A percentile compares a stretch with the other conserved stretches of the same genome.
phyloP scores from a whole-genome alignment of 2,888 invertebrate genomes.

The Mesodorylaimus sp. region DNA sequence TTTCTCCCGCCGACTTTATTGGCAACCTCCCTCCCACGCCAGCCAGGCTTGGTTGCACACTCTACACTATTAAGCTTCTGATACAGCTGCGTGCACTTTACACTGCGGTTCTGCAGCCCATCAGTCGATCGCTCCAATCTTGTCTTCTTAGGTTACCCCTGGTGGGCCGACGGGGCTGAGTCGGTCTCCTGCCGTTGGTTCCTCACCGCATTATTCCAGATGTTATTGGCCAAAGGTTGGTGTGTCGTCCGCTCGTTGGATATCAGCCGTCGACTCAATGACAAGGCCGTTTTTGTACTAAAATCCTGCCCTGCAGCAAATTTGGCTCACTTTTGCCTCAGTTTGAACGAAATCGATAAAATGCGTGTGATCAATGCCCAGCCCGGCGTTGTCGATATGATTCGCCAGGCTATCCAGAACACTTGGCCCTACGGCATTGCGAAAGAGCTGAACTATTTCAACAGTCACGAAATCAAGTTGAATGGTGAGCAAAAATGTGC shows the following conservation, averaged over 20 bases:
- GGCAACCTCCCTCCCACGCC: too few species aligned
- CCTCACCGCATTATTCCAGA: conserved; percentile 8
- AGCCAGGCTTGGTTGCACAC: too few species aligned
- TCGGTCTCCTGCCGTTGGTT: conserved; percentile 9
- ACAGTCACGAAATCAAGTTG: conserved; percentile 9
- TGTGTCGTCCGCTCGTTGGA: conserved; percentile 6
- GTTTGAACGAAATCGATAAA: conserved; percentile 5
- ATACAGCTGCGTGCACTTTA: too few species aligned
- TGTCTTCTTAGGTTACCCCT: too few species aligned
- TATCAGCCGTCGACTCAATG: conserved; percentile 7
- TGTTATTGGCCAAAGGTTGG: conserved; percentile 8
- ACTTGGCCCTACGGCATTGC: conserved; percentile 11
- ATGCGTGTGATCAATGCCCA: conserved; percentile 12
- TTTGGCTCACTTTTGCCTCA: conserved; percentile 9
- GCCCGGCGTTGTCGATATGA: not conserved
- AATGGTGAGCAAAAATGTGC: conserved; percentile 3
- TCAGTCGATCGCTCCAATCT: too few species aligned
- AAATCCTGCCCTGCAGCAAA: conserved; percentile 1
- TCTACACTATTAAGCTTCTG: too few species aligned
- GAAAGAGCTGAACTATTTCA: not conserved
- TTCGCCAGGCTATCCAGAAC: conserved; percentile 3
- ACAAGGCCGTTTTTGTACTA: conserved; percentile 12
- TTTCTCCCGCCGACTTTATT: not conserved
- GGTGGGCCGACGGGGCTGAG: not conserved
- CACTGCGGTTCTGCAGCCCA: too few species aligned